Percentiles rank a stretch among this genome's conserved stretches.
phyloP scores from a whole-genome alignment of 2,888 invertebrate species.

The Clistopyga incitator region DNA sequence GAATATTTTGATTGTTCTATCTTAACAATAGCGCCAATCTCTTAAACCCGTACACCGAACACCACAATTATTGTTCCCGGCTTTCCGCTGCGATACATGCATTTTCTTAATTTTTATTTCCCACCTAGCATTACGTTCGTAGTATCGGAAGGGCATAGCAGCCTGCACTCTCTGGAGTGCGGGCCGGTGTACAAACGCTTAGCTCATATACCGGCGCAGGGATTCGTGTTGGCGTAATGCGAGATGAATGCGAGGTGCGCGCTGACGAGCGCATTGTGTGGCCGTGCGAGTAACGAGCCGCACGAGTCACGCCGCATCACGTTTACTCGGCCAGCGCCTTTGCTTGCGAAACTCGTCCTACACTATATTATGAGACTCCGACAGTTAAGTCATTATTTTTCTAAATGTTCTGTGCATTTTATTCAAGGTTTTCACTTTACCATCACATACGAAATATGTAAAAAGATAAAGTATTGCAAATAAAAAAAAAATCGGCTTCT shows the following conservation, averaged over 20 bases:
- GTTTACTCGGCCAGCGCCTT: conserved; percentile 65
- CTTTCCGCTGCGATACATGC: not conserved
- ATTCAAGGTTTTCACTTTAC: too few species aligned
- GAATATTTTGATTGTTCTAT: too few species aligned
- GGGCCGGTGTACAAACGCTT: conserved; percentile 31
- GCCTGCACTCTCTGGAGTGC: not conserved
- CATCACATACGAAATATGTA: too few species aligned
- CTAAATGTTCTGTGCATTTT: too few species aligned
- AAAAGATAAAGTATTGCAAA: too few species aligned
- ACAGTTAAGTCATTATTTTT: too few species aligned
- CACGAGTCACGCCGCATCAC: conserved; percentile 79
- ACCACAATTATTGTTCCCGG: too few species aligned
- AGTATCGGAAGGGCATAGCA: not conserved
- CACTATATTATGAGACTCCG: not conserved
- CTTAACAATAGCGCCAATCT: too few species aligned
- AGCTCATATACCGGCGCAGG: not conserved
- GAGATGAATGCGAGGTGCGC: conserved; percentile 72
- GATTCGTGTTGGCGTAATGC: conserved; percentile 69
- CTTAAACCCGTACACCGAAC: too few species aligned
- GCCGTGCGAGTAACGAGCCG: conserved; percentile 76
- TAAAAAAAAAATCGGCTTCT: too few species aligned
- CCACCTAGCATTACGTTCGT: not conserved
- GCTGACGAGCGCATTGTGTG: conserved; percentile 81
- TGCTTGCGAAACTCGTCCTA: conserved; percentile 23
- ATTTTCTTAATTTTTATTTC: not conserved